Percentiles rank a stretch among this genome's conserved stretches.
phyloP scores from a whole-genome alignment of 2,888 invertebrate genomes.

The Tinea semifulvella region DNA sequence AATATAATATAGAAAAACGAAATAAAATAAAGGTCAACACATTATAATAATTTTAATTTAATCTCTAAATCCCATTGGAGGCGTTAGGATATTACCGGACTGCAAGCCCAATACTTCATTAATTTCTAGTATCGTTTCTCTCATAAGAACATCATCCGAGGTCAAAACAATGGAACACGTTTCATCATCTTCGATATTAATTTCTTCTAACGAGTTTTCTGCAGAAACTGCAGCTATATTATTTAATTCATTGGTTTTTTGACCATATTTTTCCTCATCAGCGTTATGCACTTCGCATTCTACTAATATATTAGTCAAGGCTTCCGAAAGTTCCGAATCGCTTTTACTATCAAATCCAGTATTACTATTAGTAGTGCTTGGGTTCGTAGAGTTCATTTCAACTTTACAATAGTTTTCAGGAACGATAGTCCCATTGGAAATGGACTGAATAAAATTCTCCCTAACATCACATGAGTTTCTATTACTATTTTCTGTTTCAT shows the following conservation, averaged over 20 bases:
- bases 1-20: too few relatives aligned
- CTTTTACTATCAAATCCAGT: background rate
- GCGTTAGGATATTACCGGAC: constrained; percentile 34
- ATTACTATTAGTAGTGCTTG: background rate
- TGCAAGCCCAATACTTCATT: constrained; percentile 25
- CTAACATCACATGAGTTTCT: background rate
- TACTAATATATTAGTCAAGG: constrained; percentile 44
- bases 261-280: constrained; percentile 14
- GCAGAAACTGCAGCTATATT: too few relatives aligned
- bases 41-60: background rate
- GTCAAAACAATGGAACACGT: constrained; percentile 20
- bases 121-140: constrained; percentile 43
- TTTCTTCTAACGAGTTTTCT: background rate
- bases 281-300: constrained; percentile 27
- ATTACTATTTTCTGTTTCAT: background rate
- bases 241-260: constrained; percentile 16
- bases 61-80: constrained; percentile 42
- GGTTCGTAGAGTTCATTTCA: background rate
- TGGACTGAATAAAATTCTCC: too few relatives aligned
- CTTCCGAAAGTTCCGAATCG: constrained; percentile 38
- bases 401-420: constrained; percentile 16
- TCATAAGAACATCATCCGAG: constrained; percentile 36
- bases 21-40: background rate
- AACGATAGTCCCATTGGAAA: too few relatives aligned
- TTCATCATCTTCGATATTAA: background rate